phyloP scores from a whole-genome alignment of 1,140 invertebrate genomes.

The Platorchestia sp. region DNA sequence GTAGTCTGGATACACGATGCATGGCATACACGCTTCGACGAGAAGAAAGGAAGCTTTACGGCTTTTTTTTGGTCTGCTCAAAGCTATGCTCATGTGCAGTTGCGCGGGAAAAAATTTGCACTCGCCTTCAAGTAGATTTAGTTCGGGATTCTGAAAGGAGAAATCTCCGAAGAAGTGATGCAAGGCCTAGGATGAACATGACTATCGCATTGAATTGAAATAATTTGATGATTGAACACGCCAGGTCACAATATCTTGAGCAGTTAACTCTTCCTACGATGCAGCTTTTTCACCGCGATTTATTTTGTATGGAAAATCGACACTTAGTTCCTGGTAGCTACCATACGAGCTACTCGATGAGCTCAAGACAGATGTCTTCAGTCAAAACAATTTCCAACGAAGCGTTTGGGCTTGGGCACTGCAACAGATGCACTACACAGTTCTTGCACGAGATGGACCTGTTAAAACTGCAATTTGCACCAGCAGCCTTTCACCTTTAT shows the following conservation, averaged over 20 bases:
- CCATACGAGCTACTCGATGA: neutral
- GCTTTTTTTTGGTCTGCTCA: neutral
- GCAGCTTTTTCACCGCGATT: neutral
- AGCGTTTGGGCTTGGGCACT: neutral
- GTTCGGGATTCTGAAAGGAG: neutral
- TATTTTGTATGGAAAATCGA: neutral
- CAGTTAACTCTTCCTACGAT: neutral
- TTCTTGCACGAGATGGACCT: neutral
- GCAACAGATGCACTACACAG: neutral
- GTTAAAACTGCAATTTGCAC: neutral
- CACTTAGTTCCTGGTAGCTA: neutral
- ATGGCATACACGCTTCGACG: neutral
- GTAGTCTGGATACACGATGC: neutral
- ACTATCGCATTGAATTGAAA: neutral
- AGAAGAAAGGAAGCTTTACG: conserved; percentile 47
- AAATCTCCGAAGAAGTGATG: neutral
- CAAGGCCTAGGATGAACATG: neutral
- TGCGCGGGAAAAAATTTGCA: neutral
- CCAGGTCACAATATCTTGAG: neutral
- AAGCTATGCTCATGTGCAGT: neutral
- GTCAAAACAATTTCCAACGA: neutral
- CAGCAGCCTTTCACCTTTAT: neutral
- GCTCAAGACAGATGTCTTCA: neutral
- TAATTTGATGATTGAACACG: neutral
- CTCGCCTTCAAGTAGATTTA: neutral